Percentiles rank a stretch among this genome's conserved stretches.
Conservation (phyloP, 2,113 vertebrate species). For the Rhinoptilus africanus region DNA sequence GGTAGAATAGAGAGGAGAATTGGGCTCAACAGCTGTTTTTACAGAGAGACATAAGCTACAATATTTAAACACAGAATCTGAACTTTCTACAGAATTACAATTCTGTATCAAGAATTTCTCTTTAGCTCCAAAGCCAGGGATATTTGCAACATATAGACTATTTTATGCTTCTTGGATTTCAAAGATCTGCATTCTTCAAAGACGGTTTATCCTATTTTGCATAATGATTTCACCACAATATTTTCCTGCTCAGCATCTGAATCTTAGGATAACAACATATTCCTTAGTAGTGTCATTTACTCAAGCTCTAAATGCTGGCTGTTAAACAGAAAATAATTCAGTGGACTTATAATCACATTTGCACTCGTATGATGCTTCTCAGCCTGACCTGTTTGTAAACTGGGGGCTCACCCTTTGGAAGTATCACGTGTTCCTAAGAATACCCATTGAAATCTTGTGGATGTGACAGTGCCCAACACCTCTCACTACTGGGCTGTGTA, state of each 20-base stretch:
- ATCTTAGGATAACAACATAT: neutral
- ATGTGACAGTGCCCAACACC: neutral
- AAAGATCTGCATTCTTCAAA: neutral
- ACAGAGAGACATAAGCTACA: neutral
- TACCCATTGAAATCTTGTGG: neutral
- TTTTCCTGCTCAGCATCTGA: neutral
- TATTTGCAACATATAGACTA: neutral
- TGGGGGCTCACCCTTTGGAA: neutral
- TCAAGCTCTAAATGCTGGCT: neutral
- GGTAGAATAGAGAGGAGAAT: neutral
- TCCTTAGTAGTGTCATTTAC: neutral
- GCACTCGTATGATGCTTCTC: neutral
- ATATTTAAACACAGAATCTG: neutral
- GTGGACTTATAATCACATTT: neutral
- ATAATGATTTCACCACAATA: conserved; percentile 21
- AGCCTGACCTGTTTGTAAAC: neutral
- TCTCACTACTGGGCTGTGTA: neutral
- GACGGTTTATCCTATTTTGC: neutral
- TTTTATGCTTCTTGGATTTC: neutral
- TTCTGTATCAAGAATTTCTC: neutral
- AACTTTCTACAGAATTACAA: neutral
- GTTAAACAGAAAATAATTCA: neutral
- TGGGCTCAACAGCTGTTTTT: neutral
- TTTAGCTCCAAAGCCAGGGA: neutral
- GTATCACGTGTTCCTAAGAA: neutral